Percentiles rank a stretch among this genome's conserved stretches.
phyloP scores from a whole-genome alignment of 2,888 invertebrate species.

The Acleris literana region DNA sequence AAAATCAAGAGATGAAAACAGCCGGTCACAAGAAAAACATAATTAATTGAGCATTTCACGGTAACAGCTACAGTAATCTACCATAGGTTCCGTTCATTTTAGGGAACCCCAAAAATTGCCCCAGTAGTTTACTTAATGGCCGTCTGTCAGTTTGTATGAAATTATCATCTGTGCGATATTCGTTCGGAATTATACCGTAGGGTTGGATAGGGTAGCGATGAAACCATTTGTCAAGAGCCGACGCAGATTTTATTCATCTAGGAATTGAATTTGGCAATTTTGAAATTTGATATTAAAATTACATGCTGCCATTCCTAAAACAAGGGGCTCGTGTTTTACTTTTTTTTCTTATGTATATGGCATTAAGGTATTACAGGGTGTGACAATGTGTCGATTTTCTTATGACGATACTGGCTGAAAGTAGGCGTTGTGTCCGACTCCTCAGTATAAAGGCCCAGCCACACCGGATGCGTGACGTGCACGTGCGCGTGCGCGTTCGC shows the following conservation, averaged over 20 bases:
- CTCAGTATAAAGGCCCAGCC: too few species aligned
- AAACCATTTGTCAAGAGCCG: constrained; percentile 46
- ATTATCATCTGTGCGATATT: constrained; percentile 62
- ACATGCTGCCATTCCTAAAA: not conserved
- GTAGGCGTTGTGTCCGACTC: too few species aligned
- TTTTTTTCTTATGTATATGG: not conserved
- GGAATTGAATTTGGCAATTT: constrained; percentile 6
- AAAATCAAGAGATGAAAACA: too few species aligned
- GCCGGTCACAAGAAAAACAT: too few species aligned
- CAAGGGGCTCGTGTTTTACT: not conserved
- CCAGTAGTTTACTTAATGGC: constrained; percentile 55
- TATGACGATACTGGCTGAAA: not conserved
- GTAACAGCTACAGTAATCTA: constrained; percentile 36
- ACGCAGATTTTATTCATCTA: constrained; percentile 34
- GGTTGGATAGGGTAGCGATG: constrained; percentile 38
- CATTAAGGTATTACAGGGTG: not conserved
- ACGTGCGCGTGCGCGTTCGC: too few species aligned
- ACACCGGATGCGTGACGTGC: too few species aligned
- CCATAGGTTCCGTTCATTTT: constrained; percentile 43
- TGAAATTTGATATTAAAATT: too few species aligned
- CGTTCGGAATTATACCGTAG: constrained; percentile 39
- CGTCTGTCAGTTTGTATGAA: constrained; percentile 62
- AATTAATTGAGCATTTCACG: too few species aligned
- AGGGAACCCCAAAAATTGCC: constrained; percentile 51
- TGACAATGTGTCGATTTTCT: not conserved